These are phyloP conservation scores for Oreochromis grahami DNA, from an alignment of 2,797 vertebrate genomes.

Conservation along the genomic window DNA sequence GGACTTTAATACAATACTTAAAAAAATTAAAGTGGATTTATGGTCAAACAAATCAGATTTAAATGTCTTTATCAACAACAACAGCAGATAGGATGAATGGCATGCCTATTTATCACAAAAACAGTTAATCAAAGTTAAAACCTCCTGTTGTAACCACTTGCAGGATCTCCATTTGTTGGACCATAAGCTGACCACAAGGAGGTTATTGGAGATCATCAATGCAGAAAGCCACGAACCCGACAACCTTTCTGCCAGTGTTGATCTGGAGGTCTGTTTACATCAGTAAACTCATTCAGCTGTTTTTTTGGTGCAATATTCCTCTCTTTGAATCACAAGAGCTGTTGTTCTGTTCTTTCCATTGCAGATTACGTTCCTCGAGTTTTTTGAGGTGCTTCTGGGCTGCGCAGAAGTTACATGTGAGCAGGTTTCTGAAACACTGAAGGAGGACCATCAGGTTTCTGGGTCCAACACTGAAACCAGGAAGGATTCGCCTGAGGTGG, in stretches of 20 bases:
- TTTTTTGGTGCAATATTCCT: not conserved
- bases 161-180: constrained; percentile 85
- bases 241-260: constrained; percentile 58
- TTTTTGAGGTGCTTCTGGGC: constrained; percentile 87
- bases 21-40: not conserved
- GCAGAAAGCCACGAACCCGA: constrained; percentile 63
- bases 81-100: not conserved
- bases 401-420: constrained; percentile 74
- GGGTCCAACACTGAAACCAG: not conserved
- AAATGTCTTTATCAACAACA: not conserved
- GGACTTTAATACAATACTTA: not conserved
- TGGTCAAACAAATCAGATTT: not conserved
- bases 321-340: not conserved
- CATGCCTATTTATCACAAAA: not conserved
- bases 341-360: not conserved
- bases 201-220: constrained; percentile 77
- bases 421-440: not conserved
- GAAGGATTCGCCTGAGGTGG: not conserved
- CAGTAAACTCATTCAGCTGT: not conserved
- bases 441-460: not conserved
- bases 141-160: not conserved
- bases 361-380: constrained; percentile 92
- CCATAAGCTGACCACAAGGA: constrained; percentile 74
- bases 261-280: constrained; percentile 77
- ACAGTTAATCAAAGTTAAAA: not conserved